Conservation (phyloP, 1,140 invertebrate genomes). For the Ooceraea biroi region DNA sequence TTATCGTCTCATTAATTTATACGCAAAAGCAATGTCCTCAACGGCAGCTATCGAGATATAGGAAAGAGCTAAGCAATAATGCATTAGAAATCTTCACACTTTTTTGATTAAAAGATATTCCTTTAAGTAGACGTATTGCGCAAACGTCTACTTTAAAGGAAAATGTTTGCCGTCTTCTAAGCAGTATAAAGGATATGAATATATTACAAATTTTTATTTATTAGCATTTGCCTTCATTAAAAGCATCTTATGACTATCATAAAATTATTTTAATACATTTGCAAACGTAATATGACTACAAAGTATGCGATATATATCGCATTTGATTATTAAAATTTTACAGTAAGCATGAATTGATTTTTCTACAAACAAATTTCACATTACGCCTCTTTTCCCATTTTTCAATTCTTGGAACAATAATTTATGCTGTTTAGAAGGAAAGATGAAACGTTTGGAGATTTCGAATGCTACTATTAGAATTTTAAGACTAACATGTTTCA, state of each 20-base stretch:
- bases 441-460: neutral
- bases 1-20: slow-evolving; percentile 4
- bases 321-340: neutral
- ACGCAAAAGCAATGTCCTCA: slow-evolving; percentile 40
- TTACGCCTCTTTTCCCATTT: no score
- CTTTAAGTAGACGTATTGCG: slow-evolving; percentile 4
- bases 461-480: neutral
- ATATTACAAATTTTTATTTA: neutral
- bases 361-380: no score
- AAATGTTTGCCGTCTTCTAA: neutral
- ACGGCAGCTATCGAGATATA: slow-evolving; percentile 49
- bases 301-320: neutral
- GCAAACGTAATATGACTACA: neutral
- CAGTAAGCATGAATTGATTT: no score
- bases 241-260: neutral
- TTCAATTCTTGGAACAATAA: no score
- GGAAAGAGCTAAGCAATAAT: neutral
- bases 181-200: neutral
- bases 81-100: neutral
- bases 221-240: no score
- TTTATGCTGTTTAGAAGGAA: neutral
- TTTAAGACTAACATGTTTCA: neutral
- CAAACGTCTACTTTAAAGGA: slow-evolving; percentile 4
- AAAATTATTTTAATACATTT: neutral
- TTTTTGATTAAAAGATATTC: neutral